Conservation (phyloP, 1,140 invertebrate species). For the Drosophila varians region DNA sequence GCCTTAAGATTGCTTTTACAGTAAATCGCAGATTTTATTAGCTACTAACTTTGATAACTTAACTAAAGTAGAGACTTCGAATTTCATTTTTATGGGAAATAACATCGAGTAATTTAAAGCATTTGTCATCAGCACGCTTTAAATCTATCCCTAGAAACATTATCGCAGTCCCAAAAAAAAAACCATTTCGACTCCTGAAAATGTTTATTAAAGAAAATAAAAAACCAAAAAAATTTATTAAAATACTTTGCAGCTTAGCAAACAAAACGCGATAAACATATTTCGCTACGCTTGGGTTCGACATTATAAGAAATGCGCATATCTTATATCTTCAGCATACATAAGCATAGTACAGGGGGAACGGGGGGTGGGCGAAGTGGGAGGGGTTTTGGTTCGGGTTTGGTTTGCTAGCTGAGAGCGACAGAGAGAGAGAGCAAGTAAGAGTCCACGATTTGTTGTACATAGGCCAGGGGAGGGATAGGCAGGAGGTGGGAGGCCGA, state of each 20-base stretch:
- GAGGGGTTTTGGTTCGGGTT: constrained; percentile 32
- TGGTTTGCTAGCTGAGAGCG: constrained; percentile 45
- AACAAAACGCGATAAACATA: constrained; percentile 59
- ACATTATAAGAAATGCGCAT: constrained; percentile 78
- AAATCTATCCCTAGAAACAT: too few species aligned
- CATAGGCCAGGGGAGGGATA: constrained; percentile 29
- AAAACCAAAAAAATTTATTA: constrained; percentile 46
- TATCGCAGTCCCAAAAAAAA: not conserved
- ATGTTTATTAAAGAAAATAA: constrained; percentile 11
- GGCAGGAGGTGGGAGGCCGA: constrained; percentile 15
- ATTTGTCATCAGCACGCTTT: not conserved
- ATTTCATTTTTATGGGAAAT: not conserved
- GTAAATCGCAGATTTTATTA: not conserved
- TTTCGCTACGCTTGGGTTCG: constrained; percentile 46
- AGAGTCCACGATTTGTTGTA: constrained; percentile 64
- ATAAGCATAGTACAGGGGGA: constrained; percentile 49
- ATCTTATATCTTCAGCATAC: constrained; percentile 73
- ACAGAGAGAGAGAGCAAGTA: constrained; percentile 43
- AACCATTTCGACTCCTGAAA: not conserved
- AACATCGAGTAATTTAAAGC: not conserved
- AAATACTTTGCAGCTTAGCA: constrained; percentile 76
- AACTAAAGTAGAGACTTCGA: not conserved
- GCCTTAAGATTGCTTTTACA: not conserved
- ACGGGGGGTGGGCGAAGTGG: constrained; percentile 31
- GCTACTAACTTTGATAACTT: not conserved